Percentiles rank a stretch among this genome's conserved stretches.
Conservation (phyloP, 2,888 invertebrate species). For the Drosophila buzzatii region DNA sequence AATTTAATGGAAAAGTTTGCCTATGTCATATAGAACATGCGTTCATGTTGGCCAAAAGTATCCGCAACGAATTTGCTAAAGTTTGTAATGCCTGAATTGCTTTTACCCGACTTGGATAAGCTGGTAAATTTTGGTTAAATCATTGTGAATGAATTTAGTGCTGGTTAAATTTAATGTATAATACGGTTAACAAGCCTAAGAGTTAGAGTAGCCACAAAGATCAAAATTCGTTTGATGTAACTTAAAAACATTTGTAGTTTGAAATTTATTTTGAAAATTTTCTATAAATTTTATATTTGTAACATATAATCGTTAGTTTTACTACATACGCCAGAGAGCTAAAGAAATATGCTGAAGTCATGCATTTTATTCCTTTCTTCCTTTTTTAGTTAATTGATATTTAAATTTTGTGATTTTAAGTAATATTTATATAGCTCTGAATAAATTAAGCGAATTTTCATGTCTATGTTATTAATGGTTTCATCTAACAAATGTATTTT, state of each 20-base stretch:
- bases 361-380: background rate
- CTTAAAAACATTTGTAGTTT: background rate
- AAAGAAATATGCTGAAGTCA: background rate
- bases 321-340: background rate
- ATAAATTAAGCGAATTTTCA: background rate
- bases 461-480: background rate
- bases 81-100: slow-evolving; percentile 42
- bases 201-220: background rate
- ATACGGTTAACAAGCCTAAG: slow-evolving; percentile 19
- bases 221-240: background rate
- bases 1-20: slow-evolving; percentile 61
- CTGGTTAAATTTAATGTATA: slow-evolving; percentile 25
- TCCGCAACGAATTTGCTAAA: slow-evolving; percentile 37
- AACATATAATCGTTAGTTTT: too few species aligned
- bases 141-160: slow-evolving; percentile 24
- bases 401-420: too few species aligned
- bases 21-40: slow-evolving; percentile 52
- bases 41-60: slow-evolving; percentile 36
- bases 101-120: slow-evolving; percentile 36
- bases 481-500: background rate
- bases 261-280: background rate
- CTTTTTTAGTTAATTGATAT: background rate
- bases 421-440: too few species aligned
- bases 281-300: too few species aligned
- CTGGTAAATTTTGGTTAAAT: slow-evolving; percentile 36